Evolutionary conservation across 2,113 vertebrate species (phyloP).

Genomic region (Atherinomorus stipes): DNA sequence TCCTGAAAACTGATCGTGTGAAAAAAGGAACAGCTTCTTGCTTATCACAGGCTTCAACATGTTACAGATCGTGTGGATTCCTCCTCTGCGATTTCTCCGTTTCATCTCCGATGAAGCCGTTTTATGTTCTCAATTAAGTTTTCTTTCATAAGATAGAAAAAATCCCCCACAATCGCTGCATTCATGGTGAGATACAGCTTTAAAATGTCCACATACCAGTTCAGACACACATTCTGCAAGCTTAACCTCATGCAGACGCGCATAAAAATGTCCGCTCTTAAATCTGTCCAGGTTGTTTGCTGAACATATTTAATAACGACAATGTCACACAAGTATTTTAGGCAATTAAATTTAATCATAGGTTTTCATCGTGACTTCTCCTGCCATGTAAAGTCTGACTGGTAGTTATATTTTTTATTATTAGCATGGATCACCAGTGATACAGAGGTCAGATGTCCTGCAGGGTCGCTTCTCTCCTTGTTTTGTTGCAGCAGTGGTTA

Average conservation of each 20-base stretch:
- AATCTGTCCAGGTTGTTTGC: neutral
- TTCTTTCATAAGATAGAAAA: no score
- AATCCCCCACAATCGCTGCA: slow-evolving; percentile 25
- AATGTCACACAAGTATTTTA: neutral
- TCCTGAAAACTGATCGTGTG: slow-evolving; percentile 71
- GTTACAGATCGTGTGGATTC: slow-evolving; percentile 25
- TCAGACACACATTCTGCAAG: slow-evolving; percentile 17
- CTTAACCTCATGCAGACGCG: neutral
- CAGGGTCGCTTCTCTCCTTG: no score
- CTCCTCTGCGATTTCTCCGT: slow-evolving; percentile 23
- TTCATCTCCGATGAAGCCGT: no score
- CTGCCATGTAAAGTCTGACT: neutral
- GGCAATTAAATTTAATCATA: neutral
- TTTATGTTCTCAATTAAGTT: no score
- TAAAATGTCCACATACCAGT: slow-evolving; percentile 15
- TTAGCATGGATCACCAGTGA: neutral
- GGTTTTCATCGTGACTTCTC: neutral
- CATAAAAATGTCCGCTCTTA: neutral
- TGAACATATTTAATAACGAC: neutral
- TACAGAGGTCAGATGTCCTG: neutral
- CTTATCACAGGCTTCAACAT: slow-evolving; percentile 38
- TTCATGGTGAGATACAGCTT: slow-evolving; percentile 11
- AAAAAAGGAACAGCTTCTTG: slow-evolving; percentile 44
- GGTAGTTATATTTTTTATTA: neutral
- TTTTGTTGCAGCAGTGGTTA: no score